These are phyloP conservation scores for Eupsittula cactorum DNA, from an alignment of 2,113 vertebrate genomes.

Conservation along the genomic window DNA sequence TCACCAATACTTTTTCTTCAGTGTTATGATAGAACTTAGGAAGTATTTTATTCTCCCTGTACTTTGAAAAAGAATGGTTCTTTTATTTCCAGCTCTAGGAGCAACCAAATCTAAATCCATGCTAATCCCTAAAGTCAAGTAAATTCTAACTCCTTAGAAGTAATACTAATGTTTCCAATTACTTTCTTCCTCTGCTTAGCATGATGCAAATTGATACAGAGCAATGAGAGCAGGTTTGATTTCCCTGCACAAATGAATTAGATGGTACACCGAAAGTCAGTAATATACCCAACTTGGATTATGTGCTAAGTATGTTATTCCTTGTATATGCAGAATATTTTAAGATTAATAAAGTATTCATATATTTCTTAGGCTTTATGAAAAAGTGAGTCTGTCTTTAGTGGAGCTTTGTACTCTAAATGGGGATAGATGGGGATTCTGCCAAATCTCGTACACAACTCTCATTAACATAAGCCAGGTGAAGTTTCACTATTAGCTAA, in stretches of 20 bases:
- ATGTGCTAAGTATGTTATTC: constrained; percentile 15
- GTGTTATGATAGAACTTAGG: background rate
- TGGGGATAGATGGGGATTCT: background rate
- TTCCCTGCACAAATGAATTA: background rate
- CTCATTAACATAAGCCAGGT: background rate
- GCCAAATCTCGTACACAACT: background rate
- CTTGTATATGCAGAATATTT: background rate
- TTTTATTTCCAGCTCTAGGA: constrained; percentile 2
- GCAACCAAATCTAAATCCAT: constrained; percentile 10
- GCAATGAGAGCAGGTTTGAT: background rate
- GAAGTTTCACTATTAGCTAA: background rate
- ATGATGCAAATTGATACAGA: constrained; percentile 19
- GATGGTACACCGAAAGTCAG: constrained; percentile 32
- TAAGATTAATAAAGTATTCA: background rate
- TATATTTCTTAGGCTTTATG: background rate
- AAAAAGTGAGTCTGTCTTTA: background rate
- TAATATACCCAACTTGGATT: constrained; percentile 5
- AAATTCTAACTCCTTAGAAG: constrained; percentile 46
- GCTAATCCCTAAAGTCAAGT: background rate
- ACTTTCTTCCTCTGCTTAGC: constrained; percentile 9
- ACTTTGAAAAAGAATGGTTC: background rate
- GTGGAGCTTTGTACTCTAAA: background rate
- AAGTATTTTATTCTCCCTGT: background rate
- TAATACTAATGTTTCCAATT: background rate
- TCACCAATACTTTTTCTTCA: background rate